Conservation (phyloP, 2,113 vertebrate species). For the Anarhynchus alexandrinus region DNA sequence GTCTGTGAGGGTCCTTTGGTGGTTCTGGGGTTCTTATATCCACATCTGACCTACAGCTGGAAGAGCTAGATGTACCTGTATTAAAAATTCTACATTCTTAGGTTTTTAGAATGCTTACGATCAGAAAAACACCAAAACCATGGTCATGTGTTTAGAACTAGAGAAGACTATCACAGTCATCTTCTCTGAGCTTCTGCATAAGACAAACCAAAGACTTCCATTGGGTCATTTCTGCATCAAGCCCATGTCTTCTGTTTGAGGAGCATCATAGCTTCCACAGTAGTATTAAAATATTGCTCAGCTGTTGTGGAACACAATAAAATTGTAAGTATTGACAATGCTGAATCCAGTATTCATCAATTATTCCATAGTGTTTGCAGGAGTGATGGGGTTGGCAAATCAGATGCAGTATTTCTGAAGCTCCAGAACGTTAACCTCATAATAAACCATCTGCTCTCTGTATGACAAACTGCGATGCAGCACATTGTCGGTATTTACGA, state of each 20-base stretch:
- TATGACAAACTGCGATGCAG: background rate
- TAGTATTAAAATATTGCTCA: background rate
- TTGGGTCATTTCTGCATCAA: background rate
- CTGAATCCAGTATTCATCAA: background rate
- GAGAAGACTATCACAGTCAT: background rate
- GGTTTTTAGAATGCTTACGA: background rate
- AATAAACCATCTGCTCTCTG: slow-evolving; percentile 39
- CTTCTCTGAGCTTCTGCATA: background rate
- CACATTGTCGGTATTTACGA: background rate
- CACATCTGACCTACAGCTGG: background rate
- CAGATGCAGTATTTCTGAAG: background rate
- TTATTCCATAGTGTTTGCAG: background rate
- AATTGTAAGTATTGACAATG: background rate
- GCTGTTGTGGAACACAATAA: background rate
- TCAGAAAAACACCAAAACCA: background rate
- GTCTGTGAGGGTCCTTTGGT: background rate
- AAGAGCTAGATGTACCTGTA: background rate
- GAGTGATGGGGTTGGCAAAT: background rate
- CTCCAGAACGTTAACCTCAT: background rate
- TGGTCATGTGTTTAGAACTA: background rate
- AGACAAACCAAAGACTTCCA: background rate
- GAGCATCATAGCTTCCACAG: background rate
- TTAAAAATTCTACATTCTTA: background rate
- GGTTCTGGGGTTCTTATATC: background rate
- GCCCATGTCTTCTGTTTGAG: background rate